Percentiles rank a stretch among this genome's conserved stretches.
These are phyloP conservation scores for Machimus atricapillus DNA, from an alignment of 2,888 invertebrate genomes.

Conservation along the genomic window DNA sequence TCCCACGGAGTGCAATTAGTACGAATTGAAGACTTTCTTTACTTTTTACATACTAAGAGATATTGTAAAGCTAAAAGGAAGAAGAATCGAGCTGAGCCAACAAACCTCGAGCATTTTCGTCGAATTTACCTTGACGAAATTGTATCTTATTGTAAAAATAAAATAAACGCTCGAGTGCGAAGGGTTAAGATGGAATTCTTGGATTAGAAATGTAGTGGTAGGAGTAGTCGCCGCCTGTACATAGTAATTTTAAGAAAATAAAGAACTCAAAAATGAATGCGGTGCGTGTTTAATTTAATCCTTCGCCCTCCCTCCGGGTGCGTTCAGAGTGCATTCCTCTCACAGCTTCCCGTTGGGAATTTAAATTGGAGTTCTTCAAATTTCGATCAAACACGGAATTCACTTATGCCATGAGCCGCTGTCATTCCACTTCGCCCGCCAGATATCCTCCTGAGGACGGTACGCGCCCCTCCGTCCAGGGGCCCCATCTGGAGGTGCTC, in stretches of 20 bases:
- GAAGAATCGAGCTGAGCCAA: not conserved
- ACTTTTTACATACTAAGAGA: not conserved
- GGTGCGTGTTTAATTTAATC: not conserved
- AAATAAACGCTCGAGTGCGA: not conserved
- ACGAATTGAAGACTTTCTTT: constrained; percentile 13
- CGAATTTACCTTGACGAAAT: not conserved
- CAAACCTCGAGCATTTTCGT: not conserved
- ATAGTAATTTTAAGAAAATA: constrained; percentile 20
- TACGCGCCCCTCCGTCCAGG: not conserved
- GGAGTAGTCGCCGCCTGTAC: not conserved
- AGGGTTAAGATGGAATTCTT: not conserved
- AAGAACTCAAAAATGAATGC: not conserved
- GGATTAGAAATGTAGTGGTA: not conserved
- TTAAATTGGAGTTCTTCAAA: not conserved
- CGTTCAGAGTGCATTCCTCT: not conserved
- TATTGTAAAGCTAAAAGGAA: not conserved
- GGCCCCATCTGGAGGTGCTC: not conserved
- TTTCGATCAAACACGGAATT: not conserved
- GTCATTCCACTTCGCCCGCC: not conserved
- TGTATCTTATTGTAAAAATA: not conserved
- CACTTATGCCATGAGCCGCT: not conserved
- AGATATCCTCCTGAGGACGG: not conserved
- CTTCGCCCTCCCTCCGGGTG: not conserved
- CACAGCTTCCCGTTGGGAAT: not conserved
- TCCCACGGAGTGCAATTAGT: constrained; percentile 38